Conservation (phyloP, 1,140 invertebrate genomes). For the Euborellia annulipes region DNA sequence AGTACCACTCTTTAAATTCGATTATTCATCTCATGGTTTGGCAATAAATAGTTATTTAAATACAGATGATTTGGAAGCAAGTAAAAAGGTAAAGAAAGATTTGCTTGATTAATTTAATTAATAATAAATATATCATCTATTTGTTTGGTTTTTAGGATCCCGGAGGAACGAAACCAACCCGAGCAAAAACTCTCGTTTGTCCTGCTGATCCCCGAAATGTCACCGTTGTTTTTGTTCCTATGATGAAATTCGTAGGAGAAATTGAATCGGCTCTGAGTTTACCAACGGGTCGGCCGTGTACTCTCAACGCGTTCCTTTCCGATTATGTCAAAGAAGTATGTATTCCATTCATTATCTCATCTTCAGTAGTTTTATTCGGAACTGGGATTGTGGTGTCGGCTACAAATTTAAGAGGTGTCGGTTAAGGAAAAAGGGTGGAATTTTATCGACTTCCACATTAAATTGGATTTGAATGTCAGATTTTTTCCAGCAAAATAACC, state of each 20-base stretch:
- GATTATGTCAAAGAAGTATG: conserved; percentile 57
- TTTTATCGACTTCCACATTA: too few relatives aligned
- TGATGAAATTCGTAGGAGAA: conserved; percentile 59
- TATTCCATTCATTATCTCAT: background rate
- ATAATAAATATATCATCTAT: conserved; percentile 13
- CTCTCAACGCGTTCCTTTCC: conserved; percentile 54
- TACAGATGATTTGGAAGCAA: too few relatives aligned
- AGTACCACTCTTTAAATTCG: conserved; percentile 56
- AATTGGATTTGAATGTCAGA: too few relatives aligned
- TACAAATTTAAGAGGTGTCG: too few relatives aligned
- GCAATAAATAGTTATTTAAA: conserved; percentile 48
- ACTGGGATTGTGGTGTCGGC: background rate
- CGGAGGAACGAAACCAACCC: too few relatives aligned
- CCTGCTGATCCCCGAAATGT: conserved; percentile 58
- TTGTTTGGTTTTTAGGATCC: too few relatives aligned
- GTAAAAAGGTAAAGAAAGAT: too few relatives aligned
- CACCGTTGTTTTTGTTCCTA: conserved; percentile 53
- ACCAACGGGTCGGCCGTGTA: conserved; percentile 40
- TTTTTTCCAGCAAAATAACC: too few relatives aligned
- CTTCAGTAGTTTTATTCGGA: conserved; percentile 14
- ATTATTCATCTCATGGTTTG: conserved; percentile 58
- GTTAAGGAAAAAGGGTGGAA: too few relatives aligned
- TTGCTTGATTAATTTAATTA: conserved; percentile 4
- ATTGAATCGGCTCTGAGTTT: conserved; percentile 51
- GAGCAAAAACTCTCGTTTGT: conserved; percentile 43